Base-by-base conservation (phyloP, 1,140 invertebrate species). In the Cotesia glomerata region DNA sequence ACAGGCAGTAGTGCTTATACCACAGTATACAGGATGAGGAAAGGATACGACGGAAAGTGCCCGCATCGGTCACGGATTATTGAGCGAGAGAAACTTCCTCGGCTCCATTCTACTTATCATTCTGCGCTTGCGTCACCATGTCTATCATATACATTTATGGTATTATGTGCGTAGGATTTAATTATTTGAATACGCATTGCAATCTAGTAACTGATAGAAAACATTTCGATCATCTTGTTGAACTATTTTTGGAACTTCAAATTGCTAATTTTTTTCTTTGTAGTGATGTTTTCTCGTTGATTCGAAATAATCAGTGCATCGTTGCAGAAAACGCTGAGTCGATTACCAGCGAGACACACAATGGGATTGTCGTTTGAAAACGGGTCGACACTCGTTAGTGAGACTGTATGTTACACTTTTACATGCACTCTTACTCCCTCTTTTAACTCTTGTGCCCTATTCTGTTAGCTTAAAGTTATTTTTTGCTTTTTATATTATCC, bases 331-430 rank as follows among this genome's bases (percentile, higher is more conserved):
- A 32, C 16, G 26, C 13, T 5, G 35, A 67, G 49, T 67, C 69
- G 61, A 71, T 71, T 71, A 71, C 58, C 26, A 52, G 61, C 51
- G 39, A 63, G 52, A 14, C 61, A 13, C 62, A 71, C 61, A 71
- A 71, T 71, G 61, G 62, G 65, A 71, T 71, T 63, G 62, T 63
- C 49, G 39, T 52, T 64, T 71, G 45, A 52, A 71, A 71, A 45
- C 51, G 51, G 69, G 61, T 56, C 69, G 61, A 63, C 61, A 65
- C 69, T 71, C 69, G 61, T 71, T 71, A 71, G 62, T 56, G 61
- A 58, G 56, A 18, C 56, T 58, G 16, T 58, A 5, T 45, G 39
- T 45, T 45, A 45, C 39, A 45, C 39, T 45, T 5, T 45, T 45
- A 45, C 39, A 2, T 45, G 1, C 26, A 26, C 56, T 2, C 18